phyloP scores from a whole-genome alignment of 64 coral and sea anemone species.

The Montipora sp. region DNA sequence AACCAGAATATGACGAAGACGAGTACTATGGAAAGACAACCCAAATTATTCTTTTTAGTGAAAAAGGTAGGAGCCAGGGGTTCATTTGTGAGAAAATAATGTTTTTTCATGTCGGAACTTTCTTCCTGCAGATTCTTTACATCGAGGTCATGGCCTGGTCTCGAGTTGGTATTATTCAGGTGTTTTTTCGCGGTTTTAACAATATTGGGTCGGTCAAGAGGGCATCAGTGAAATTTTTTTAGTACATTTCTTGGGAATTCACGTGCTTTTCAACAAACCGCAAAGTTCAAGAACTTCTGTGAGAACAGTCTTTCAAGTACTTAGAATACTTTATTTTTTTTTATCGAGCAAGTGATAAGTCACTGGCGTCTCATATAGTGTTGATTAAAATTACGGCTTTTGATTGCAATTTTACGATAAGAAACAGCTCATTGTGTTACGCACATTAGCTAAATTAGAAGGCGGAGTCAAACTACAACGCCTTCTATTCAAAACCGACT shows the following conservation, averaged over 20 bases:
- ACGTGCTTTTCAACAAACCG: background rate
- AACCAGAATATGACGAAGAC: background rate
- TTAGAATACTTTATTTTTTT: background rate
- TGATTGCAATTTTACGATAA: constrained; percentile 40
- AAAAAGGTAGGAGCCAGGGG: constrained; percentile 21
- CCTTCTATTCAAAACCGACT: background rate
- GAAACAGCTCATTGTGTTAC: constrained; percentile 31
- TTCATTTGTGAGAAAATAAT: background rate
- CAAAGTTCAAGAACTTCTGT: constrained; percentile 27
- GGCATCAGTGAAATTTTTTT: constrained; percentile 27
- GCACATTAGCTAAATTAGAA: constrained; percentile 22
- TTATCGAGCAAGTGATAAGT: background rate
- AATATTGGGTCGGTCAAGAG: constrained; percentile 41
- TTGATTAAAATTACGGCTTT: constrained; percentile 43
- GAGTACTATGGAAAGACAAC: constrained; percentile 29
- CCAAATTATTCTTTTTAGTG: constrained; percentile 36
- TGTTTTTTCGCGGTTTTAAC: constrained; percentile 17
- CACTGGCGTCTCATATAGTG: constrained; percentile 1
- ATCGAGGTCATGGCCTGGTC: constrained; percentile 30
- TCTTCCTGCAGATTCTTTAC: constrained; percentile 9
- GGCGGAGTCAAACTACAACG: constrained; percentile 23
- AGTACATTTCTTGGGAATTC: constrained; percentile 37
- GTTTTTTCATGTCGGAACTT: constrained; percentile 13
- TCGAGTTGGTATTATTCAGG: constrained; percentile 1
- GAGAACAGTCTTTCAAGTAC: background rate